Conservation (phyloP, 2,113 vertebrate species). For the Melanotaenia duboulayi region DNA sequence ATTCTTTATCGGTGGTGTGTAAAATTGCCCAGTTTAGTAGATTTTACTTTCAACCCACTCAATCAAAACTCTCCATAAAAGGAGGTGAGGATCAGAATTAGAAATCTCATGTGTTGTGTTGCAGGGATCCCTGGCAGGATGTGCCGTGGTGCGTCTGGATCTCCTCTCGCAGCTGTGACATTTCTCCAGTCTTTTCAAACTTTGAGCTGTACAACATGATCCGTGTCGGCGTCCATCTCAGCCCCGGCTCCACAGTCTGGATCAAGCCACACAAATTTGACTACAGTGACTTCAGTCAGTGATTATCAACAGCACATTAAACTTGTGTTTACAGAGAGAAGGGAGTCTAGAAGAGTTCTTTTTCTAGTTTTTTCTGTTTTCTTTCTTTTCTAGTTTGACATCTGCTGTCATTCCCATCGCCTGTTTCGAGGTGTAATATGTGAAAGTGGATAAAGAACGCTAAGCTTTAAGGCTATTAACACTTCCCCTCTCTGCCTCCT, state of each 20-base stretch:
- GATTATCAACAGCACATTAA: not conserved
- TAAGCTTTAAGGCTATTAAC: not conserved
- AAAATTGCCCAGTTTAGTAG: not conserved
- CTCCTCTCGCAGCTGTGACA: slow-evolving; percentile 65
- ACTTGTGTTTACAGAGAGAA: not conserved
- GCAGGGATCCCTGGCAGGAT: slow-evolving; percentile 71
- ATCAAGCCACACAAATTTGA: slow-evolving; percentile 44
- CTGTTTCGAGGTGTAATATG: not conserved
- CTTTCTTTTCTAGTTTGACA: not conserved
- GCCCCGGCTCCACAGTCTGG: slow-evolving; percentile 48
- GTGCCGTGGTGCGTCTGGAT: slow-evolving; percentile 71
- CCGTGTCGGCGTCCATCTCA: slow-evolving; percentile 61
- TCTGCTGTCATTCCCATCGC: not conserved
- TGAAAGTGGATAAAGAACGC: not conserved
- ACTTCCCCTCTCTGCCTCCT: not conserved
- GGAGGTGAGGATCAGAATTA: no score
- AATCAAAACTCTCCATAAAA: no score
- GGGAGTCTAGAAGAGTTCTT: no score
- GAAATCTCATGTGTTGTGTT: not conserved
- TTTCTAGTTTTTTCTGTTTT: no score
- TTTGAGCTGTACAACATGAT: slow-evolving; percentile 67
- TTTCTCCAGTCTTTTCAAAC: slow-evolving; percentile 65
- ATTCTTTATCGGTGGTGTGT: no score
- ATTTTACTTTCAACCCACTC: no score
- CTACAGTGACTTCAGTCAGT: slow-evolving; percentile 72